phyloP scores from a whole-genome alignment of 1,140 invertebrate species.

The Drosophila sechellia region DNA sequence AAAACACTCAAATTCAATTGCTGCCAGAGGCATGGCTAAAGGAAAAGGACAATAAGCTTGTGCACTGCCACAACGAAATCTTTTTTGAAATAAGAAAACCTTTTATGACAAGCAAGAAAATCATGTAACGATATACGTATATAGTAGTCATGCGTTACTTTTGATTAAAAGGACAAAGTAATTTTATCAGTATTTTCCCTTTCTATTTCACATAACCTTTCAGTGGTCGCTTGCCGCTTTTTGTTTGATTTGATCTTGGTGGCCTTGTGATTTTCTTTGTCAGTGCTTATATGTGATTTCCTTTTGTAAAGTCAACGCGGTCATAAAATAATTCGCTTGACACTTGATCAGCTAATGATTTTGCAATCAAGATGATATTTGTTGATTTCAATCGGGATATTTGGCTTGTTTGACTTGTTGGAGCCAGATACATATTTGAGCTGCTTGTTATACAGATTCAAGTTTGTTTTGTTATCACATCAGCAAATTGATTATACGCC shows the following conservation, averaged over 20 bases:
- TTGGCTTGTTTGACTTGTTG: constrained; percentile 8
- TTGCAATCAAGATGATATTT: constrained; percentile 5
- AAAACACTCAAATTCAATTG: not conserved
- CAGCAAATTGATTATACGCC: constrained; percentile 57
- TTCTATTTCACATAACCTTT: not conserved
- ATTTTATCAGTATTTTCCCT: not conserved
- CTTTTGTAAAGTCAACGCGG: not conserved
- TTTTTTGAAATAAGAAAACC: not conserved
- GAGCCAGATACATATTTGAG: constrained; percentile 47
- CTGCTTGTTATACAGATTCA: constrained; percentile 14
- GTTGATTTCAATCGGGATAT: constrained; percentile 1
- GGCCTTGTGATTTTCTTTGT: not conserved
- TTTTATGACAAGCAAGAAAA: not conserved
- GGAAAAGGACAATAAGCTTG: not conserved
- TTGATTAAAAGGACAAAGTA: not conserved
- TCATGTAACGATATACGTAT: not conserved
- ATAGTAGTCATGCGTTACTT: not conserved
- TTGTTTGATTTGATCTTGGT: constrained; percentile 4
- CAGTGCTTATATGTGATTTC: not conserved
- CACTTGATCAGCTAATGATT: constrained; percentile 1
- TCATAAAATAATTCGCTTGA: not conserved
- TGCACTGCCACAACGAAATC: not conserved
- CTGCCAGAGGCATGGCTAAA: not conserved
- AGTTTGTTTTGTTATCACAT: constrained; percentile 46
- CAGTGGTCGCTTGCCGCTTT: not conserved